phyloP scores from a whole-genome alignment of 2,797 vertebrate species.

The Gila robusta region DNA sequence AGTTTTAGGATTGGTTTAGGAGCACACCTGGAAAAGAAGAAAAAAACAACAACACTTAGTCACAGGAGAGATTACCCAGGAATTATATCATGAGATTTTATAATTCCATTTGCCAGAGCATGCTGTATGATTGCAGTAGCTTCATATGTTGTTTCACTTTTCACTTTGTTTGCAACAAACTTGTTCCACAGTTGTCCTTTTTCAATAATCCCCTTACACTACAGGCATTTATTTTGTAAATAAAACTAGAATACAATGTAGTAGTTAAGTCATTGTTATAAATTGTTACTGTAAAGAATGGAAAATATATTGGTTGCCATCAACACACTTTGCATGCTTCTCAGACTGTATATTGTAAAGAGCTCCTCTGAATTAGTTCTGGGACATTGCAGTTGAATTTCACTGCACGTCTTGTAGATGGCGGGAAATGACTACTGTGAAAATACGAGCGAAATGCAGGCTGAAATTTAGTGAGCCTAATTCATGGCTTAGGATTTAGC shows the following conservation, averaged over 20 bases:
- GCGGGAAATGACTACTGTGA: slow-evolving; percentile 38
- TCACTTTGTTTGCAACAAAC: background rate
- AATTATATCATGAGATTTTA: background rate
- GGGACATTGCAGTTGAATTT: slow-evolving; percentile 49
- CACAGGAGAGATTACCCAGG: slow-evolving; percentile 17
- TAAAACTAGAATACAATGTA: background rate
- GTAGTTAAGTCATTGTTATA: background rate
- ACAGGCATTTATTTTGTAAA: background rate
- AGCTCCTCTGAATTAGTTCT: slow-evolving; percentile 52
- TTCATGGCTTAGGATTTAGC: slow-evolving; percentile 55
- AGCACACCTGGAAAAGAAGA: slow-evolving; percentile 63
- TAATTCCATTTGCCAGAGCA: background rate
- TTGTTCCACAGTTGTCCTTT: background rate
- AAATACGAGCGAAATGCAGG: slow-evolving; percentile 47
- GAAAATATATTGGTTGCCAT: background rate
- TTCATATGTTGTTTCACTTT: background rate
- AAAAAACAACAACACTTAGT: slow-evolving; percentile 49
- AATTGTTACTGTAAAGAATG: slow-evolving; percentile 1
- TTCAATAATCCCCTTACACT: background rate
- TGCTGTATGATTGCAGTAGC: background rate
- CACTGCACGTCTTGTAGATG: slow-evolving; percentile 37
- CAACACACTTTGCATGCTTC: slow-evolving; percentile 33
- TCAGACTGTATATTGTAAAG: slow-evolving; percentile 42
- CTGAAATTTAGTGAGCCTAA: slow-evolving; percentile 55
- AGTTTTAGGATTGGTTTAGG: slow-evolving; percentile 66